phyloP scores from a whole-genome alignment of 2,113 vertebrate genomes.

The Microcebus tavaratra region DNA sequence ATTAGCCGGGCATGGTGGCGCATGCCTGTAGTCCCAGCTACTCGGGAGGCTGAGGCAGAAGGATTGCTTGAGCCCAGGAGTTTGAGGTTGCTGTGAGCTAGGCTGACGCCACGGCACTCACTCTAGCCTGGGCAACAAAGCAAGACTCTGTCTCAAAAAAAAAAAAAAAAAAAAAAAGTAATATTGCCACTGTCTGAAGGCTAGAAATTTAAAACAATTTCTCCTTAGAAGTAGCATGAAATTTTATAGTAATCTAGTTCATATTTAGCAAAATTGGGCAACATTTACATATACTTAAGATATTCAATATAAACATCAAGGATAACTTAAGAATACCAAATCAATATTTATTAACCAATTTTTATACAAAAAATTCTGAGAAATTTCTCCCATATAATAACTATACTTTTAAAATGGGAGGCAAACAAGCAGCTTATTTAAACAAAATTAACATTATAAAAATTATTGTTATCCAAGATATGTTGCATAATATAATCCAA shows the following conservation, averaged over 20 bases:
- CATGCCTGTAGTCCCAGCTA: too few species aligned
- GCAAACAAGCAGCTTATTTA: neutral
- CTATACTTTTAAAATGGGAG: neutral
- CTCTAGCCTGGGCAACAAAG: too few species aligned
- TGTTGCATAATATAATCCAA: neutral
- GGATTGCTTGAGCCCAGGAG: too few species aligned
- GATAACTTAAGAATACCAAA: neutral
- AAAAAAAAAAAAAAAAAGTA: too few species aligned
- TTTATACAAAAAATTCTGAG: neutral
- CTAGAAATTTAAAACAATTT: neutral
- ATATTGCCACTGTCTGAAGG: neutral
- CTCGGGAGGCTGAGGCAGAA: too few species aligned
- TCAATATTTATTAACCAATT: neutral
- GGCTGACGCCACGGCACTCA: too few species aligned
- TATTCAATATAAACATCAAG: neutral
- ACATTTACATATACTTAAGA: neutral
- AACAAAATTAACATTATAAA: neutral
- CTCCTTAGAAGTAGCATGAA: neutral
- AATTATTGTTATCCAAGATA: neutral
- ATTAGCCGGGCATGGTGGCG: too few species aligned
- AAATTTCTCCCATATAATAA: neutral
- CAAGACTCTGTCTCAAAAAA: too few species aligned
- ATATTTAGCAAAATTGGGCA: neutral
- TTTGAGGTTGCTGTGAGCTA: too few species aligned
- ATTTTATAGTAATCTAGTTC: neutral